Conservation (phyloP, 2,113 vertebrate genomes). For the Archilochus colubris region DNA sequence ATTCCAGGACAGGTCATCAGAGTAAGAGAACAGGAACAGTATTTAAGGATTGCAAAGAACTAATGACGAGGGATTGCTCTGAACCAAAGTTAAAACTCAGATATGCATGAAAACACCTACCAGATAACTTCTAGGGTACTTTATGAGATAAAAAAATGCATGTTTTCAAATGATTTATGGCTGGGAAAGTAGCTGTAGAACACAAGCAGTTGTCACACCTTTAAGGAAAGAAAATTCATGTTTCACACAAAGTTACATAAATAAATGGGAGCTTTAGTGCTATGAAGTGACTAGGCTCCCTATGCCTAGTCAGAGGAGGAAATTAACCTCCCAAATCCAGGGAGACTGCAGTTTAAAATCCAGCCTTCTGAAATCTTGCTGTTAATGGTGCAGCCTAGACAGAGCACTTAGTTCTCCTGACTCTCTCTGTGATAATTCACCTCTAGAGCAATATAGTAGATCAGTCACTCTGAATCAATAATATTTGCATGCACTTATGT, state of each 20-base stretch:
- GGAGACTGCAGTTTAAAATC: background rate
- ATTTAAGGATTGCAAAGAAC: background rate
- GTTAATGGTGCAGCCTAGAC: slow-evolving; percentile 9
- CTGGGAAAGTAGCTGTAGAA: background rate
- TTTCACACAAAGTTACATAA: background rate
- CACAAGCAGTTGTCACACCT: background rate
- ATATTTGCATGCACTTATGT: slow-evolving; percentile 64
- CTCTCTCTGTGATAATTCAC: slow-evolving; percentile 49
- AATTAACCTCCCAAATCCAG: background rate
- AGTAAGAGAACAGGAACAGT: background rate
- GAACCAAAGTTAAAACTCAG: background rate
- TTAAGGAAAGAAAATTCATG: background rate
- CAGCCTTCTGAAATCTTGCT: background rate
- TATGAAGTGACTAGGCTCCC: background rate
- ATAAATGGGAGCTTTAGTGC: background rate
- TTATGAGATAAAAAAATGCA: background rate
- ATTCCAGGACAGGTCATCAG: background rate
- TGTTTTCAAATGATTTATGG: background rate
- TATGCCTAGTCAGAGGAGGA: background rate
- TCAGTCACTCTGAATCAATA: slow-evolving; percentile 58
- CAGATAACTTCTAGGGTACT: background rate
- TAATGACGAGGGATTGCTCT: background rate
- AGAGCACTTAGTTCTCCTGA: slow-evolving; percentile 15
- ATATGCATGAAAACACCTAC: background rate
- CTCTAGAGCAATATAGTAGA: slow-evolving; percentile 45